Base-by-base conservation (phyloP, 2,797 vertebrate species). In the Ficedula albicollis region DNA sequence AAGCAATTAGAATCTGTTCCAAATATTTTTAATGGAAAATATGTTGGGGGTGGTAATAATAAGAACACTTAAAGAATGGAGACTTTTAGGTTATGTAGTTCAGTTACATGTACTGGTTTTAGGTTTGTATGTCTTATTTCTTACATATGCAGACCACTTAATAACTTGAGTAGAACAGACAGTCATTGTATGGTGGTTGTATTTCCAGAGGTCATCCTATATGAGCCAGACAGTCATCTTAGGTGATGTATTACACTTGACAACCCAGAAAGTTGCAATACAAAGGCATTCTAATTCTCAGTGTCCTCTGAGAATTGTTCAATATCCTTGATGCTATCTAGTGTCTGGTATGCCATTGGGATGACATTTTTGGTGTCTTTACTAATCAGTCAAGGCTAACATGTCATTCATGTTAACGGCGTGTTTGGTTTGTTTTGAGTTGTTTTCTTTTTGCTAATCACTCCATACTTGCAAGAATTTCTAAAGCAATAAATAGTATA, bases 1-100 rank as follows among this genome's bases (percentile, higher is more conserved):
- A 98, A 98, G 96, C 90, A 97, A 97, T 98, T 97, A 97, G 94
- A 94, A 82, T 88, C 56, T 92, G 51, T 82, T 97, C 73, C 90
- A 96, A 96, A 75, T 93, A 51, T 80, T 95, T 95, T 91, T 86
- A 90, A 83, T 89, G 92, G 93, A 96, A 97, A 97, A 84, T 93
- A 91, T 72, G 48, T 75, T 78, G 52, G 62, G 81, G 38, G 26
- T 76, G 38, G 26, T 76, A 93, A 83, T 54, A 73, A 87, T 58
- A 87, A 68, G 73, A 89, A 67, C 39, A 58, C 52, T 93, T 87
- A 49, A 86, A 85, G 77, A 87, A 70, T 11, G 67, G 79, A 96
- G 66, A 67, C 46, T 67, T 93, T 69, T 75, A 84, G 84, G 68
- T 59, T 85, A 70, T 64, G n/a, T 43, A 76, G 43, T 95, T 95